Percentiles rank a stretch among this genome's conserved stretches.
These are phyloP conservation scores for Cinclus cinclus DNA, from an alignment of 2,113 vertebrate species.

Conservation along the genomic window DNA sequence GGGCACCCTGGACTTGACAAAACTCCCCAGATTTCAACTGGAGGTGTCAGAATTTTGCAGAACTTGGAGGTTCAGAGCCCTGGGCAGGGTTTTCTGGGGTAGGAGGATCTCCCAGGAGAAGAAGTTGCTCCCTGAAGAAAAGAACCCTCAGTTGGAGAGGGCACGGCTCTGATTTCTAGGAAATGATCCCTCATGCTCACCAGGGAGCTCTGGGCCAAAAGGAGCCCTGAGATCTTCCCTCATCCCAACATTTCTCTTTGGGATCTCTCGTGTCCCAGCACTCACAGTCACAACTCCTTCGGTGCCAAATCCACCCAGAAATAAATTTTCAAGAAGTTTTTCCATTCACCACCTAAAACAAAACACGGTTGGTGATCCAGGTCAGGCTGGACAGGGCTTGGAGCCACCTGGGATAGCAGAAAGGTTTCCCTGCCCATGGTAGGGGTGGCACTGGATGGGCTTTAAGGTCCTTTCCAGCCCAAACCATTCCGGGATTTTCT, in stretches of 20 bases:
- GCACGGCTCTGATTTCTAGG: neutral
- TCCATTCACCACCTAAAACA: accelerated
- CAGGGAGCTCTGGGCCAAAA: neutral
- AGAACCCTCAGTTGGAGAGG: accelerated
- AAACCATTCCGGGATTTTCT: neutral
- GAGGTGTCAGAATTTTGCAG: neutral
- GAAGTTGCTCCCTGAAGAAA: neutral
- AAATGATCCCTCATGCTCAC: neutral
- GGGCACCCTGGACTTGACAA: neutral
- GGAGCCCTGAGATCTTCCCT: neutral
- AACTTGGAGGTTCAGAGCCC: accelerated
- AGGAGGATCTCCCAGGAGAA: neutral
- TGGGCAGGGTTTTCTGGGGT: neutral
- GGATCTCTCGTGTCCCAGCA: neutral
- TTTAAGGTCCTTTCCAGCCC: neutral
- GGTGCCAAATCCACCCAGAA: neutral
- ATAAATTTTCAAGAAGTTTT: accelerated
- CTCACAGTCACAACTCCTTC: neutral
- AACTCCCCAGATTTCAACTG: accelerated
- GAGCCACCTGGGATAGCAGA: accelerated
- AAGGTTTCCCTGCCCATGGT: neutral
- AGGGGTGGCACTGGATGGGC: neutral
- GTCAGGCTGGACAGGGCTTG: neutral
- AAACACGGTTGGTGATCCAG: accelerated
- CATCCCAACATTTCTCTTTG: accelerated